Evolutionary conservation across 2,888 invertebrate species (phyloP), one percentile per base, ranked within the genome.

Genomic region (Athripsodes cinereus): DNA sequence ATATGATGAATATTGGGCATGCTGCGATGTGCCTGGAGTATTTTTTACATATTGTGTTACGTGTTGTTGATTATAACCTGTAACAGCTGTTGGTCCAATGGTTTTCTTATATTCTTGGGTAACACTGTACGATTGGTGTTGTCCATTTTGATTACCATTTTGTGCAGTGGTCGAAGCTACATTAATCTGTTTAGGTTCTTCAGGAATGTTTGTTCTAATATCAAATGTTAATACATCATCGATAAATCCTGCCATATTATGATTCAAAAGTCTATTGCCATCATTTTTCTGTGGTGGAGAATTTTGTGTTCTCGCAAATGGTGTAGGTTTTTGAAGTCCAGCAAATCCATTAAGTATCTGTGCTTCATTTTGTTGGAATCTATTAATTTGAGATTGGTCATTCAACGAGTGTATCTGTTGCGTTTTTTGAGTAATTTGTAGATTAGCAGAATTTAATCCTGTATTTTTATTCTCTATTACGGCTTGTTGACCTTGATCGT

Each of bases 21-120:
- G 26, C 5, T 26, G 13, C 16, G 54, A 6, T 1, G n/a, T 5
- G 3, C 8, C 40, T 18, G 46, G 46, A 11, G 31, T 31, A 19
- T 47, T 54, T 47, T 54, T 46, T 8, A 40, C 21, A 54, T 10
- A 22, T 47, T 47, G 19, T 54, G 54, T 18, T 21, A 22, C 16
- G 26, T 40, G 31, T 54, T 54, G 54, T 18, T 47, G 31, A 48
- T 46, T 47, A 47, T 31, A 54, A 3, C 34, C 54, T 8, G 54
- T 10, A 26, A 31, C 31, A n/a, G n/a, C n/a, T 2, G 13, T 22
- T 48, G 54, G 54, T n/a, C 54, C 54, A 31, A 13, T 16, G 5
- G 40, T 40, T 40, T 40, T 40, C 3, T 5, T n/a, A 16, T 40
- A 40, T 13, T 40, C 40, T 40, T 40, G 40, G 13, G 40, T n/a